phyloP scores from a whole-genome alignment of 2,113 vertebrate genomes.

The Saiga tatarica region DNA sequence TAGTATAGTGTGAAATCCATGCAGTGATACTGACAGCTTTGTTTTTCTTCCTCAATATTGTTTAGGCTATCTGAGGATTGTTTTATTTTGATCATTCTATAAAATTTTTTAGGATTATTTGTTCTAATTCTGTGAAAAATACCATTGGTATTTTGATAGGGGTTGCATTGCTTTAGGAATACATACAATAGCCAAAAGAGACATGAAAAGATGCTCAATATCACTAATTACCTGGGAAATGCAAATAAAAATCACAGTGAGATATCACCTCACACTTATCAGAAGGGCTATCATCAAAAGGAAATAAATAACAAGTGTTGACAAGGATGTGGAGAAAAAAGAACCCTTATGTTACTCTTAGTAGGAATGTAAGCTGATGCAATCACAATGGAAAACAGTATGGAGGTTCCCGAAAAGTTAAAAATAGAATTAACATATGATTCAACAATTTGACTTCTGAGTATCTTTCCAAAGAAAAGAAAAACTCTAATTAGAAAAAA shows the following conservation, averaged over 20 bases:
- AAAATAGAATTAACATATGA: not conserved
- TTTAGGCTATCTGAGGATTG: not conserved
- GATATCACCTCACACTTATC: not conserved
- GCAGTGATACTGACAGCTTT: not conserved
- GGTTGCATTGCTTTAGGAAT: not conserved
- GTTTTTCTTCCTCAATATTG: not conserved
- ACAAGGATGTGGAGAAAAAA: not conserved
- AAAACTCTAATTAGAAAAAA: not conserved
- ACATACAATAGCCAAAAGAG: not conserved
- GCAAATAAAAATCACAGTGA: not conserved
- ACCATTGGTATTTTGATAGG: not conserved
- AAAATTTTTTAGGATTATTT: not conserved
- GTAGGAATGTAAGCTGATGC: not conserved
- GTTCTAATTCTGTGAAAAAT: not conserved
- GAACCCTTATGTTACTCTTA: not conserved
- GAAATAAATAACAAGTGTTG: not conserved
- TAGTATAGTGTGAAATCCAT: not conserved
- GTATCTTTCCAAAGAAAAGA: not conserved
- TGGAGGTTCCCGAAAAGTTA: not conserved
- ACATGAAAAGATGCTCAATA: not conserved
- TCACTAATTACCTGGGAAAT: not conserved
- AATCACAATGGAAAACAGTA: not conserved
- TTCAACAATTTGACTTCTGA: not conserved
- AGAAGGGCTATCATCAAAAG: not conserved
- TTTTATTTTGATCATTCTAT: not conserved